Conservation (phyloP, 2,113 vertebrate species). For the Myotis davidii region DNA sequence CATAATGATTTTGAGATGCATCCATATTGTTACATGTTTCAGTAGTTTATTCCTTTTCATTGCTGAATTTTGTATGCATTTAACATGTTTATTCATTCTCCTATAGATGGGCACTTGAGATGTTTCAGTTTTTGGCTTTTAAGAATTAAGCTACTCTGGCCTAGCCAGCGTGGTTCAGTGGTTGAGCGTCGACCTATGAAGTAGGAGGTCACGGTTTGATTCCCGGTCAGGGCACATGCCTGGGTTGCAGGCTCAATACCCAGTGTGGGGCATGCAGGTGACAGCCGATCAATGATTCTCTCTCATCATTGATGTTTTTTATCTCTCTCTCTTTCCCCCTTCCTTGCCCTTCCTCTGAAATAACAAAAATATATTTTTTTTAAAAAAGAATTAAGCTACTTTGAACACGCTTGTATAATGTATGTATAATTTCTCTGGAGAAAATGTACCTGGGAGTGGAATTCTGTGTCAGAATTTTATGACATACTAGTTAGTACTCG, state of each 20-base stretch:
- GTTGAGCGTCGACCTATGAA: too few species aligned
- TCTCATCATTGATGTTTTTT: too few species aligned
- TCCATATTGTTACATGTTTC: constrained; percentile 28
- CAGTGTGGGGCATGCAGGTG: too few species aligned
- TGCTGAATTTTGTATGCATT: constrained; percentile 3
- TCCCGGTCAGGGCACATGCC: too few species aligned
- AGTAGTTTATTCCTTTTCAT: constrained; percentile 42
- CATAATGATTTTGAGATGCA: constrained; percentile 2
- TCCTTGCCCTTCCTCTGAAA: too few species aligned
- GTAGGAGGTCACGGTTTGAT: too few species aligned
- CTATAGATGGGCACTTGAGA: not conserved
- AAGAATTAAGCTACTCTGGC: not conserved
- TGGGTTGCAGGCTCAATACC: too few species aligned
- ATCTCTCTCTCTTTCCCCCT: too few species aligned
- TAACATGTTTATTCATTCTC: not conserved
- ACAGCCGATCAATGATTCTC: too few species aligned
- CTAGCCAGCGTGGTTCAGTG: too few species aligned
- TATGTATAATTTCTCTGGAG: constrained; percentile 39
- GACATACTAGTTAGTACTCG: not conserved
- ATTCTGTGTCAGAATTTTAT: constrained; percentile 30
- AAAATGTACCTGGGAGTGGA: constrained; percentile 25
- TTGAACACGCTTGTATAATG: not conserved
- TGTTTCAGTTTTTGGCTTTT: not conserved
- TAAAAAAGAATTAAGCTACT: not conserved
- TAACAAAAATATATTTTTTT: too few species aligned